Base-by-base conservation (phyloP, 2,888 invertebrate species). In the Melanchra persicariae region DNA sequence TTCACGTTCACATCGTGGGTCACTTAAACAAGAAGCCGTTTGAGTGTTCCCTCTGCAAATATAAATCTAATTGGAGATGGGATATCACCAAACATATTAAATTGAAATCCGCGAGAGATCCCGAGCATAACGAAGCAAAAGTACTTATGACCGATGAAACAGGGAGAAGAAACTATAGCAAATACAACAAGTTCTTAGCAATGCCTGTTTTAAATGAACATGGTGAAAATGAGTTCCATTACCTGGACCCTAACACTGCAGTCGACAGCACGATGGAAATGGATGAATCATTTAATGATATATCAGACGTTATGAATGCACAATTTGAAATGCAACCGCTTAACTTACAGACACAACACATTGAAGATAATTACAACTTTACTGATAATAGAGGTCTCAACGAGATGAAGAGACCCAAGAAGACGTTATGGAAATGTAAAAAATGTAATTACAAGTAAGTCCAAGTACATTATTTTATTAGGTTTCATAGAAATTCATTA, bases 51-150 rank as follows among this genome's bases (percentile, higher is more conserved):
- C 96, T 98, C 22, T 99, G 99, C 94, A 98, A 98, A 66, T 98
- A 99, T 90, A 97, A 98, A 85, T 99, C 99, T 40, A 99, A 99
- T 91, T 99, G 99, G 99, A 97, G 99, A 81, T 99, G 99, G 98
- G 99, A 99, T 94, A 98, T 99, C 75, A 98, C 98, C 37, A 98
- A 99, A 92, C 99, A 99, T 92, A 99, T 99, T 81, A 98, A 98
- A 88, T 96, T 99, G 87, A 99, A 98, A 95, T 98, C 98, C 10
- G 98, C 98, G 30, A 96, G 98, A 79, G 98, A 98, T 94, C 97
- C 97, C 63, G 97, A 97, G 61, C 99, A 99, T 92, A 97, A 97
- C 87, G 97, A 97, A 77, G 98, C 98, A 62, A 97, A 98, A 93
- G 98, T 99, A 57, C 96, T 99, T 69, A 98, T 99, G 97, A 98